Evolutionary conservation across 2,888 invertebrate genomes (phyloP), one percentile per base, ranked within the genome.

Genomic region (Apoderus coryli): DNA sequence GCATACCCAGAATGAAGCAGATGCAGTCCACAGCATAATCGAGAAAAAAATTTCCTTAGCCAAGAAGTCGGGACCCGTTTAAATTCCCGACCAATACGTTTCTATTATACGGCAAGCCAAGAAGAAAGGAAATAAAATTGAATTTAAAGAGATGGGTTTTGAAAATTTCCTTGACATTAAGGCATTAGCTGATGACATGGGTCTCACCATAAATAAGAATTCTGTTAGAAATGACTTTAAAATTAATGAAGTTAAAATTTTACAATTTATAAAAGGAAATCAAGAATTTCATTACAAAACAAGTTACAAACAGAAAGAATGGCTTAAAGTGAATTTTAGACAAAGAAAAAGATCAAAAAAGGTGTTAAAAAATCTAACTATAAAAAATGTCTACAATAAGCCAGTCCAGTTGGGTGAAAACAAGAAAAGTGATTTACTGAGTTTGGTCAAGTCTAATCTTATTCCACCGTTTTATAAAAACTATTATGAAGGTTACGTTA

Each of bases 1-100:
- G 2, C 38, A 39, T 22, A 36, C 34, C 1, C 38, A 34, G 23
- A 39, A 39, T 29, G 32, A 38, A 19, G 38, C 26, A 4, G 34
- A 35, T 19, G 23, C 35, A 10, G 25, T 35, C 4, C 31, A 38
- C 14, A 35, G 33, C 26, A 24, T 31, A 6, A 38, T 38, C 13
- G 35, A 36, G 19, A 33, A 22, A 16, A 6, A 14, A 2, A 14
- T 35, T 6, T 30, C 26, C 22, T 16, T 9, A 15, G 13, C 13
- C n/a, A 31, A 32, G 22, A 30, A 32, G 15, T 25, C 28, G n/a
- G 38, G 36, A n/a, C 34, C 26, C 3, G 30, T 38, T 25, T 32
- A 35, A 13, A 29, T 31, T 10, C 35, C 34, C n/a, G 33, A 35
- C 13, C 33, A 34, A 15, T 29, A 29, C 16, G 31, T 36, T 7